These are phyloP conservation scores for Corythornis vintsioides DNA, from an alignment of 2,113 vertebrate species.

Conservation along the genomic window DNA sequence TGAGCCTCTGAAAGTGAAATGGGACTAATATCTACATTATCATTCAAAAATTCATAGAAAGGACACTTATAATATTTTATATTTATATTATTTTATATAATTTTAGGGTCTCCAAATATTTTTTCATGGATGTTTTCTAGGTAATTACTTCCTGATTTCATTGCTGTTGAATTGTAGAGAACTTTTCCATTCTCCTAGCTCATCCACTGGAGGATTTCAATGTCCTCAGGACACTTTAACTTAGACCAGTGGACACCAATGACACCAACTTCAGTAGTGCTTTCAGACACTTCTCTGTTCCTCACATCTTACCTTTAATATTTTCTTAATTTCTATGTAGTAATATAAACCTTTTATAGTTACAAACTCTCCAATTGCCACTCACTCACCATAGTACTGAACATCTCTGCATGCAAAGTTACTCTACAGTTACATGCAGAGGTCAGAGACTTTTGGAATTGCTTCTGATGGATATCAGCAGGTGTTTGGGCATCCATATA, in stretches of 20 bases:
- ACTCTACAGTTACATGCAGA: neutral
- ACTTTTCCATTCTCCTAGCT: neutral
- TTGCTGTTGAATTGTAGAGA: neutral
- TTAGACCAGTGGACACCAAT: neutral
- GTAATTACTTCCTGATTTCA: neutral
- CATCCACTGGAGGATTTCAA: neutral
- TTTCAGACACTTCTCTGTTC: neutral
- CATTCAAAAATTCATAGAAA: neutral
- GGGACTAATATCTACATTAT: neutral
- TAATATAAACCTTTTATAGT: neutral
- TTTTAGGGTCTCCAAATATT: neutral
- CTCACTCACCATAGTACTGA: neutral
- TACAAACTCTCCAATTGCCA: neutral
- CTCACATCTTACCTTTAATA: neutral
- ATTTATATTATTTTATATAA: neutral
- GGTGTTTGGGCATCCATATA: neutral
- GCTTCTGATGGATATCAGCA: neutral
- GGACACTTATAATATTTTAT: neutral
- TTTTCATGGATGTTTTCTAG: neutral
- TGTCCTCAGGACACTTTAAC: neutral
- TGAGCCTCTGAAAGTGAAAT: neutral
- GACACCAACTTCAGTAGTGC: neutral
- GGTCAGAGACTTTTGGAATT: neutral
- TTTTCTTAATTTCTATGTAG: neutral
- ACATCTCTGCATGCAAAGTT: neutral